phyloP scores from a whole-genome alignment of 2,113 vertebrate genomes.

The Heliornis fulica region DNA sequence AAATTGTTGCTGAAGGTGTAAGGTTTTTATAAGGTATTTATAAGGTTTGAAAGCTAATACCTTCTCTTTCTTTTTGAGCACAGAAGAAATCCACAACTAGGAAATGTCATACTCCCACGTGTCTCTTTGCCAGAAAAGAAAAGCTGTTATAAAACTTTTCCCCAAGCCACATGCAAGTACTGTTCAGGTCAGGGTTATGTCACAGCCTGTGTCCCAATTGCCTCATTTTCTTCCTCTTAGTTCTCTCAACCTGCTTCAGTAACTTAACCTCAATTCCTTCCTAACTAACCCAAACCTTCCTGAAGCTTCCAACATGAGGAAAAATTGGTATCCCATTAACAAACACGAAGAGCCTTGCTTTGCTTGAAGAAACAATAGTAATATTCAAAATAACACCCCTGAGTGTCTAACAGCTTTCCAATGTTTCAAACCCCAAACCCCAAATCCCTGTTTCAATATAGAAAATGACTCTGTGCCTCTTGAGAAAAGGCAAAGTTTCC shows the following conservation, averaged over 20 bases:
- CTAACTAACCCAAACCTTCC: background rate
- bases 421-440: background rate
- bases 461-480: background rate
- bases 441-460: background rate
- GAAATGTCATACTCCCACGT: background rate
- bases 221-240: background rate
- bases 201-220: fast-evolving
- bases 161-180: background rate
- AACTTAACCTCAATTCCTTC: background rate
- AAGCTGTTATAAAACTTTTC: background rate
- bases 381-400: background rate
- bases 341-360: background rate
- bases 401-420: background rate
- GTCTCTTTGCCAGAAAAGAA: background rate
- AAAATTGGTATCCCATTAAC: background rate
- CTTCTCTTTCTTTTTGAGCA: background rate
- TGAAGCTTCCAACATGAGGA: background rate
- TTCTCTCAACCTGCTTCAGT: background rate
- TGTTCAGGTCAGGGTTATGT: background rate
- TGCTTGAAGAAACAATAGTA: background rate
- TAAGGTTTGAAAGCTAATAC: background rate
- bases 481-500: background rate
- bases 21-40: no score
- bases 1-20: background rate
- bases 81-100: background rate